Evolutionary conservation across 2,113 vertebrate species (phyloP).

Genomic region (Carassius gibelio): DNA sequence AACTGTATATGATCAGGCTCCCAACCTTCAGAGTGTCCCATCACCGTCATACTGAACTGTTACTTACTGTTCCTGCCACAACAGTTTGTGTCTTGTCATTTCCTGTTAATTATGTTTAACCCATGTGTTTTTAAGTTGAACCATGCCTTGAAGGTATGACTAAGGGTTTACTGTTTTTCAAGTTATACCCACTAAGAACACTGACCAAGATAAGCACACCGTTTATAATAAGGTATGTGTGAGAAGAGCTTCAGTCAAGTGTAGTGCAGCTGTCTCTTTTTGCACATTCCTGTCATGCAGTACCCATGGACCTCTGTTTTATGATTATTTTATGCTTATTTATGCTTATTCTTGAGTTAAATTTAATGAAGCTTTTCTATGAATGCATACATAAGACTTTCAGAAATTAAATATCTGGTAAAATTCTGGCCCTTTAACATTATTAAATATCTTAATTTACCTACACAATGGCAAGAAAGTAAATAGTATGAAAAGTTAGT

Average conservation of each 20-base stretch:
- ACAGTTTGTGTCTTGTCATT: too few relatives aligned
- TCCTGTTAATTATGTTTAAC: too few relatives aligned
- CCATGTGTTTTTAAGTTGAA: too few relatives aligned
- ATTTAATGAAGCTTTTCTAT: not conserved
- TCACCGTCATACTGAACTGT: too few relatives aligned
- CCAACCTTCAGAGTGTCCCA: too few relatives aligned
- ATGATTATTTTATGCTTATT: not conserved
- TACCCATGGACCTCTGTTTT: not conserved
- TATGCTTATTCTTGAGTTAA: not conserved
- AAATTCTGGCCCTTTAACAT: not conserved
- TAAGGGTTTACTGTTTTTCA: not conserved
- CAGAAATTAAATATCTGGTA: not conserved
- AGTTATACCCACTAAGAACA: not conserved
- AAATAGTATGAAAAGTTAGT: not conserved
- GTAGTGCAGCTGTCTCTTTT: conserved; percentile 1
- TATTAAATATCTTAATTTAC: not conserved
- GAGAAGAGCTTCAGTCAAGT: conserved; percentile 33
- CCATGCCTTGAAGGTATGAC: not conserved
- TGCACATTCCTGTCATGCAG: not conserved
- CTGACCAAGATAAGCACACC: not conserved
- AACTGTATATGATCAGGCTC: not conserved
- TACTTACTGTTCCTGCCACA: too few relatives aligned
- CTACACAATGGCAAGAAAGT: not conserved
- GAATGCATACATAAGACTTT: not conserved
- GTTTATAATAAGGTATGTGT: conserved; percentile 17